Conservation (phyloP, 2,888 invertebrate genomes). For the Temnothorax ravouxi region DNA sequence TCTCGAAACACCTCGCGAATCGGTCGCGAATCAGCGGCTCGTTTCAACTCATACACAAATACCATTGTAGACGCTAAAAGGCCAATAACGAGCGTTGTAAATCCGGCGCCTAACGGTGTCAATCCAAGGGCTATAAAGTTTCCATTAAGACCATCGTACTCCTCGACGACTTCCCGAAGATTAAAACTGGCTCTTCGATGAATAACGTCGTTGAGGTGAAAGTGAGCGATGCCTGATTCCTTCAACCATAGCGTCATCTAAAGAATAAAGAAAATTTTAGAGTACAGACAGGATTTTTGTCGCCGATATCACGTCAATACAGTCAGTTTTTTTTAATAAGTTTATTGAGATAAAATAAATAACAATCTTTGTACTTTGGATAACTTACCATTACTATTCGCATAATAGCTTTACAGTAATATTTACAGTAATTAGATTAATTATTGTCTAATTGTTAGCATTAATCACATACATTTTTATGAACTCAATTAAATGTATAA, state of each 20-base stretch:
- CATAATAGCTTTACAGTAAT: not conserved
- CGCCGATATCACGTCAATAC: not conserved
- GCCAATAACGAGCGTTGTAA: conserved; percentile 77
- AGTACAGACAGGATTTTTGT: not conserved
- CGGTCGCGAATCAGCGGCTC: conserved; percentile 4
- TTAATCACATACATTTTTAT: not conserved
- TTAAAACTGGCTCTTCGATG: conserved; percentile 74
- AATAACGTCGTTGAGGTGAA: conserved; percentile 79
- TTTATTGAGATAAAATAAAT: not conserved
- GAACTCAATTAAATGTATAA: not conserved
- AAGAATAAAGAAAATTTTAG: not conserved
- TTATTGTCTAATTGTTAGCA: not conserved
- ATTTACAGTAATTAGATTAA: not conserved
- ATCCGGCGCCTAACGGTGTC: conserved; percentile 82
- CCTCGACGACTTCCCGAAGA: conserved; percentile 78
- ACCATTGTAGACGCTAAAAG: conserved; percentile 72
- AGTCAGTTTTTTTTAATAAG: not conserved
- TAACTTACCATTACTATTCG: not conserved
- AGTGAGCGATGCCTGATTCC: conserved; percentile 78
- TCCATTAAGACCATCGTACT: conserved; percentile 76
- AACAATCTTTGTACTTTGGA: not conserved
- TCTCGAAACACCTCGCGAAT: conserved; percentile 37
- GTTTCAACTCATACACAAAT: conserved; percentile 78
- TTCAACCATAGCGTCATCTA: conserved; percentile 79
- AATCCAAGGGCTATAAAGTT: conserved; percentile 72